A percentile compares a stretch with the other conserved stretches of the same genome.
These are phyloP conservation scores for Myodes glareolus DNA, from an alignment of 2,113 vertebrate genomes.

Conservation along the genomic window DNA sequence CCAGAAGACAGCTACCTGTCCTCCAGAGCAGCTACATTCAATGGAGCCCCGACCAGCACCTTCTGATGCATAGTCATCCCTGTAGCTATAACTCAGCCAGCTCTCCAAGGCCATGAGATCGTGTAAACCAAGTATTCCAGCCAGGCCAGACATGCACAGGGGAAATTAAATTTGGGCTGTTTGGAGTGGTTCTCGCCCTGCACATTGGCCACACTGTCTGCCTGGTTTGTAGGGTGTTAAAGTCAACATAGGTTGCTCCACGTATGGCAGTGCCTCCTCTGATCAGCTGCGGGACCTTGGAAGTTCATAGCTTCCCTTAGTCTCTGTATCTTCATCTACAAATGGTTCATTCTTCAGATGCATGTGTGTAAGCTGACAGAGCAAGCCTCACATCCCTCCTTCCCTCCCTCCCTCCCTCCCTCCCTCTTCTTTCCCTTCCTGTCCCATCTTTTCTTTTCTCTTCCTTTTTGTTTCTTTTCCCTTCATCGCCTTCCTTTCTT, in stretches of 20 bases:
- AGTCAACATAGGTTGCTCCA: background rate
- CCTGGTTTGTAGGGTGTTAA: background rate
- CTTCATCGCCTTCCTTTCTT: background rate
- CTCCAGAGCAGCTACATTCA: accelerated
- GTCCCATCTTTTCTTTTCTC: background rate
- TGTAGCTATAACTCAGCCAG: background rate
- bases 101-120: background rate
- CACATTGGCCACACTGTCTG: background rate
- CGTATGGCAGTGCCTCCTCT: background rate
- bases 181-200: background rate
- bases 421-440: background rate
- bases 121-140: background rate
- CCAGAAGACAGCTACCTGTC: accelerated
- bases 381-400: background rate
- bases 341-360: background rate
- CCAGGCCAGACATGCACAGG: background rate
- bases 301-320: background rate
- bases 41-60: accelerated
- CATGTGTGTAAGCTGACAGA: background rate
- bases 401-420: background rate
- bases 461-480: background rate
- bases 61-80: accelerated
- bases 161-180: background rate
- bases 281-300: background rate
- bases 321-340: too few species aligned